phyloP scores from a whole-genome alignment of 2,113 vertebrate genomes.

The Oncorhynchus tshawytscha region DNA sequence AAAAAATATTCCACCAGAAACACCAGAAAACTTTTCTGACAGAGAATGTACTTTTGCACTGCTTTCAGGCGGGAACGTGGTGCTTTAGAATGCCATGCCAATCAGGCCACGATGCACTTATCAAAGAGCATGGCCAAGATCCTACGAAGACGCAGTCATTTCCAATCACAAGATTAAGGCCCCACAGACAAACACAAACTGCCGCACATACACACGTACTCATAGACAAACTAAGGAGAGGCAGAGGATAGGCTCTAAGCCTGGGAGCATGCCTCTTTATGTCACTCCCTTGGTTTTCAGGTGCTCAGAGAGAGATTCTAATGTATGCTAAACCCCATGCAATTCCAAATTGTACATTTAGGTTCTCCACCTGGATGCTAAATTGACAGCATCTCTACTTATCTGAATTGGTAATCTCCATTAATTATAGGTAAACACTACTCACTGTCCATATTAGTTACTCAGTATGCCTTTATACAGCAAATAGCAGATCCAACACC shows the following conservation, averaged over 20 bases:
- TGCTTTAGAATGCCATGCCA: conserved; percentile 37
- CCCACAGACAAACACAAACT: conserved; percentile 2
- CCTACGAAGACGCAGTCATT: neutral
- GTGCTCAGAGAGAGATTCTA: neutral
- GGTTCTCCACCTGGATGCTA: neutral
- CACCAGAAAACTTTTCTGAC: neutral
- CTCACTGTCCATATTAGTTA: conserved; percentile 6
- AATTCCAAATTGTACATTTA: neutral
- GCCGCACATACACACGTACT: neutral
- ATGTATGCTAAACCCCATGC: conserved; percentile 16
- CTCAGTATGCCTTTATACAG: neutral
- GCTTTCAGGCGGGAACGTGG: conserved; percentile 19
- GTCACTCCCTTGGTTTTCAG: neutral
- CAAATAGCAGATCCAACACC: neutral
- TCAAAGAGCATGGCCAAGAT: conserved; percentile 24
- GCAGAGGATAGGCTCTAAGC: too few species aligned
- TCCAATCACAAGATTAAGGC: neutral
- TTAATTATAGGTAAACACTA: conserved; percentile 22
- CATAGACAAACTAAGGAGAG: too few species aligned
- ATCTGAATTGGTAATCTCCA: conserved; percentile 21
- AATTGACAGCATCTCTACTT: conserved; percentile 11
- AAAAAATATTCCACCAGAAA: conserved; percentile 24
- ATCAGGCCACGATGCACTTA: conserved; percentile 17
- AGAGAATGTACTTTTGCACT: conserved; percentile 24
- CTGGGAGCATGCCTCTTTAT: neutral